phyloP scores from a whole-genome alignment of 2,888 invertebrate species.

The Drosophila vallismaia region DNA sequence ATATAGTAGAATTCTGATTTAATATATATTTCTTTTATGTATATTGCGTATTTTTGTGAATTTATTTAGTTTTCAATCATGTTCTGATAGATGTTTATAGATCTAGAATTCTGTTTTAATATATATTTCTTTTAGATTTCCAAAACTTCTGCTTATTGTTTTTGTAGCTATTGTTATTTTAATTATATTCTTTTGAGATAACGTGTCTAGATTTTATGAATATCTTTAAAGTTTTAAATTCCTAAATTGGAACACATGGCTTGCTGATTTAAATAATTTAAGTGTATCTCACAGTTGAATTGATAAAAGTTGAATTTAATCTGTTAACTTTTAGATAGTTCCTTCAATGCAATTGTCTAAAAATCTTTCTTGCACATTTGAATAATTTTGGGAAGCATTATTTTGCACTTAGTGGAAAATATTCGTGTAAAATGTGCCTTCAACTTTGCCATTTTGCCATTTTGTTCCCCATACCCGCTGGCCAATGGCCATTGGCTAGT shows the following conservation, averaged over 20 bases:
- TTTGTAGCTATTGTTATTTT: too few species aligned
- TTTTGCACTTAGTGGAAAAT: conserved; percentile 37
- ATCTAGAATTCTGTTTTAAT: too few species aligned
- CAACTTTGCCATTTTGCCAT: conserved; percentile 42
- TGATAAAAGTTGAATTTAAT: background rate
- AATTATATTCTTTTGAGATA: too few species aligned
- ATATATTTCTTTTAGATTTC: too few species aligned
- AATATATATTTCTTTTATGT: too few species aligned
- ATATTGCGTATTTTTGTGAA: too few species aligned
- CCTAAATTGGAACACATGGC: background rate
- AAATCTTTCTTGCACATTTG: conserved; percentile 1
- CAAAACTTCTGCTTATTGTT: too few species aligned
- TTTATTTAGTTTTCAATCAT: too few species aligned
- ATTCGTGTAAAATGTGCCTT: background rate
- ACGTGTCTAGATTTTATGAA: too few species aligned
- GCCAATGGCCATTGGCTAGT: conserved; percentile 47
- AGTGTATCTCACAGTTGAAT: background rate
- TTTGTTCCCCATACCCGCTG: conserved; percentile 33
- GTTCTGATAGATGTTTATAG: too few species aligned
- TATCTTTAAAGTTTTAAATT: background rate
- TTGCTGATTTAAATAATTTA: background rate
- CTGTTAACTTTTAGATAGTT: background rate
- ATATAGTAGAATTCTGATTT: too few species aligned
- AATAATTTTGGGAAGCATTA: conserved; percentile 16
- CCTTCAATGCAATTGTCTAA: background rate